phyloP scores from a whole-genome alignment of 2,797 vertebrate species.

The Anisognathus igniventris region DNA sequence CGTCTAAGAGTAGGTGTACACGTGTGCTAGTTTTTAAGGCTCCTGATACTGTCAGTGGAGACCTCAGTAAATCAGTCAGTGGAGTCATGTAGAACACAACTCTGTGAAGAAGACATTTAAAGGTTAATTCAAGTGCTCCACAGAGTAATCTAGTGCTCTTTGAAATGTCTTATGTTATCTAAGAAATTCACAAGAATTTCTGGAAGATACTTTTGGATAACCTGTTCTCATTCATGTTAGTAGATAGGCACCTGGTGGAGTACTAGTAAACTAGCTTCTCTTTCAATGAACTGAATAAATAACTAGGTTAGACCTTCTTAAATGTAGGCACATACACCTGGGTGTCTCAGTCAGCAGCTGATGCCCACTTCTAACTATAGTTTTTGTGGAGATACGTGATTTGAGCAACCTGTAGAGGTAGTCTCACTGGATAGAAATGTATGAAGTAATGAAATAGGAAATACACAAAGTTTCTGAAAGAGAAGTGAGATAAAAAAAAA shows the following conservation, averaged over 20 bases:
- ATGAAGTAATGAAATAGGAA: neutral
- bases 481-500: neutral
- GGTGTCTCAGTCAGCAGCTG: neutral
- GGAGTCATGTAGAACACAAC: neutral
- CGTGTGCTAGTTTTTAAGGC: accelerated
- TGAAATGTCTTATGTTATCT: neutral
- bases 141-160: neutral
- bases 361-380: neutral
- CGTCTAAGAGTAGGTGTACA: neutral
- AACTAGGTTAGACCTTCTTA: neutral
- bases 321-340: neutral
- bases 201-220: neutral
- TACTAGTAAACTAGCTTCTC: neutral
- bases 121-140: neutral
- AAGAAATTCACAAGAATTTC: neutral
- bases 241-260: neutral
- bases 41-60: neutral
- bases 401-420: neutral
- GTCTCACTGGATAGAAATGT: neutral
- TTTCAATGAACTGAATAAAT: neutral
- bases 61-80: neutral
- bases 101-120: neutral
- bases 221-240: accelerated
- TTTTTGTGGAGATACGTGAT: neutral
- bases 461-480: neutral